These are phyloP conservation scores for Paracentrotus lividus DNA, from an alignment of 53 echinoderm and acorn worm species.

Conservation along the genomic window DNA sequence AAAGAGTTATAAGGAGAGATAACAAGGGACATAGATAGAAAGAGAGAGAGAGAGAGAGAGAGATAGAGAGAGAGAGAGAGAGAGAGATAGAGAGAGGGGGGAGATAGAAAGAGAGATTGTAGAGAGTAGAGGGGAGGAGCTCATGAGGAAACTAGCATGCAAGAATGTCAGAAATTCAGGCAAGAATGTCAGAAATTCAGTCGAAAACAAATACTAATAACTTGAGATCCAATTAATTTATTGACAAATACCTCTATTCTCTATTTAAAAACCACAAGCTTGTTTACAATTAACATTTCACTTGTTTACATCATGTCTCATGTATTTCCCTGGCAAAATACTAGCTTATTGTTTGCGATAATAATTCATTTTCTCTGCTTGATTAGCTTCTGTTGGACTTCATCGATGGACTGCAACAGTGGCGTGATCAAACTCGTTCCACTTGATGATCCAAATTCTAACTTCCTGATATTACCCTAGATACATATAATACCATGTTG, in stretches of 20 bases:
- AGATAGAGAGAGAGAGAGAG: neutral
- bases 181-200: neutral
- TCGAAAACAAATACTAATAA: neutral
- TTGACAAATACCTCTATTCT: neutral
- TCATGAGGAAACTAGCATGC: neutral
- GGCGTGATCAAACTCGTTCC: neutral
- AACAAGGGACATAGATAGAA: neutral
- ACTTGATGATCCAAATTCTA: neutral
- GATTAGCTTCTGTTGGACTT: neutral
- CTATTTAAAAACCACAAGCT: neutral
- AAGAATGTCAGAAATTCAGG: no score
- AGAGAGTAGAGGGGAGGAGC: neutral
- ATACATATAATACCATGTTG: neutral
- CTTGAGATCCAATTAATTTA: neutral
- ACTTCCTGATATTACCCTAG: constrained; percentile 46
- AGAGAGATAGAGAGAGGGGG: neutral
- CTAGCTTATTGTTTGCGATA: neutral
- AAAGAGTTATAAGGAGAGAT: neutral
- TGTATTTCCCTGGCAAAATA: neutral
- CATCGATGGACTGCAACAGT: constrained; percentile 23
- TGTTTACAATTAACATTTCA: constrained; percentile 7
- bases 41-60: neutral
- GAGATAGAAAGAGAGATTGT: neutral
- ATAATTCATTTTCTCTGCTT: constrained; percentile 38
- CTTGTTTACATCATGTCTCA: constrained; percentile 17